Conservation (phyloP, 2,113 vertebrate genomes). For the Tympanuchus pallidicinctus region DNA sequence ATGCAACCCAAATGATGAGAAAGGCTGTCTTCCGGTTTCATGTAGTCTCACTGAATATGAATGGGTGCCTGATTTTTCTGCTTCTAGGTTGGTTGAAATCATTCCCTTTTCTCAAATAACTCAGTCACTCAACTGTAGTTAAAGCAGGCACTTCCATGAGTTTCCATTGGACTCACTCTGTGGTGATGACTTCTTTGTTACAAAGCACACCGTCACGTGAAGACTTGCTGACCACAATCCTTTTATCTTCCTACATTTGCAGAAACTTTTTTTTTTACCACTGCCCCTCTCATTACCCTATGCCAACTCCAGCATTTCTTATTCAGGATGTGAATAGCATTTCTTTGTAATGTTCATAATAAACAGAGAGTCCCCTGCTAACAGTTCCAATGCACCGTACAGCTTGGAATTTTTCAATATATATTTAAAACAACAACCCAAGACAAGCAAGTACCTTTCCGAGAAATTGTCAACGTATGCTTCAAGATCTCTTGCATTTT, state of each 20-base stretch:
- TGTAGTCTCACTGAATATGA: background rate
- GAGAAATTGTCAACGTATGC: constrained; percentile 79
- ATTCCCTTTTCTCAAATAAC: background rate
- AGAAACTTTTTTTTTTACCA: constrained; percentile 5
- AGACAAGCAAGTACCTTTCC: constrained; percentile 69
- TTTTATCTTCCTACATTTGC: background rate
- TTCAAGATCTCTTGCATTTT: constrained; percentile 80
- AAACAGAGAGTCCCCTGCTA: constrained; percentile 65
- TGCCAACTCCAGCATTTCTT: background rate
- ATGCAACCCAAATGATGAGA: background rate
- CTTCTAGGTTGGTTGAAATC: background rate
- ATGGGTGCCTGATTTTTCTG: constrained; percentile 10
- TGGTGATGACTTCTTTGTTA: background rate
- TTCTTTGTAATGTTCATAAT: constrained; percentile 38
- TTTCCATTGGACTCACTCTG: background rate
- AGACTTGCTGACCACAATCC: background rate
- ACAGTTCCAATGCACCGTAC: constrained; percentile 31
- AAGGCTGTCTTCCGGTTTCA: background rate
- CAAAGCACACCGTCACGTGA: background rate
- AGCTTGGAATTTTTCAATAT: constrained; percentile 73
- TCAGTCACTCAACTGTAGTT: background rate
- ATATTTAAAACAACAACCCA: constrained; percentile 81
- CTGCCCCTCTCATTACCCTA: background rate
- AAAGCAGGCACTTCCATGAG: background rate
- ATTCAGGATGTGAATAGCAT: background rate